Evolutionary conservation across 2,113 vertebrate genomes (phyloP).

Genomic region (Phrynosoma blainvillii): DNA sequence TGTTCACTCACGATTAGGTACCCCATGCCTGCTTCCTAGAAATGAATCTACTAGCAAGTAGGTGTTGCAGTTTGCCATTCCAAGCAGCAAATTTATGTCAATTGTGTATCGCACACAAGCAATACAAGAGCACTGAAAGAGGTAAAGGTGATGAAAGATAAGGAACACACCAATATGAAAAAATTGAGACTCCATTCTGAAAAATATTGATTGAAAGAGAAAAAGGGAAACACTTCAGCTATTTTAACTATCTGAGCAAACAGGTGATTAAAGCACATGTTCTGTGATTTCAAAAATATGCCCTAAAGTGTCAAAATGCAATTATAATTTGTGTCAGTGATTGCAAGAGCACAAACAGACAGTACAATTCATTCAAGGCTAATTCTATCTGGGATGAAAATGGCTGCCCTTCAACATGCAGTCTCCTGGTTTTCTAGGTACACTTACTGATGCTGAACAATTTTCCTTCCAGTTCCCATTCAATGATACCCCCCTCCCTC

Average conservation of each 20-base stretch:
- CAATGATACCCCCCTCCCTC: background rate
- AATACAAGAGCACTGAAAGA: background rate
- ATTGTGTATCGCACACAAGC: background rate
- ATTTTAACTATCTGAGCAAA: slow-evolving; percentile 5
- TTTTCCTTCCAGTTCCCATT: background rate
- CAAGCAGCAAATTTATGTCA: background rate
- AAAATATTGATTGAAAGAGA: slow-evolving; percentile 1
- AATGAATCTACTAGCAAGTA: background rate
- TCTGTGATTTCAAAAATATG: slow-evolving; percentile 25
- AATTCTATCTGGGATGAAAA: slow-evolving; percentile 17
- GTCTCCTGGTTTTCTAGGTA: background rate
- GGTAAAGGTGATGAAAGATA: background rate
- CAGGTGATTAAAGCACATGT: background rate
- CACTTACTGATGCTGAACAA: background rate
- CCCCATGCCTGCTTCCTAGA: background rate
- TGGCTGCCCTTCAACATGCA: background rate
- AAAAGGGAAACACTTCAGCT: background rate
- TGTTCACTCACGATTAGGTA: background rate
- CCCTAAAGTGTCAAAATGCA: slow-evolving; percentile 12
- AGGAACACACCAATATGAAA: background rate
- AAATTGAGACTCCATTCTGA: background rate
- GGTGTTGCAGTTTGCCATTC: background rate
- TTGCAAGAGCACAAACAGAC: slow-evolving; percentile 1
- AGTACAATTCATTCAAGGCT: background rate
- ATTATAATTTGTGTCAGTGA: slow-evolving; percentile 18